A percentile compares a stretch with the other conserved stretches of the same genome.
Evolutionary conservation across 2,888 invertebrate genomes (phyloP).

Genomic region (Drosophila colorata): DNA sequence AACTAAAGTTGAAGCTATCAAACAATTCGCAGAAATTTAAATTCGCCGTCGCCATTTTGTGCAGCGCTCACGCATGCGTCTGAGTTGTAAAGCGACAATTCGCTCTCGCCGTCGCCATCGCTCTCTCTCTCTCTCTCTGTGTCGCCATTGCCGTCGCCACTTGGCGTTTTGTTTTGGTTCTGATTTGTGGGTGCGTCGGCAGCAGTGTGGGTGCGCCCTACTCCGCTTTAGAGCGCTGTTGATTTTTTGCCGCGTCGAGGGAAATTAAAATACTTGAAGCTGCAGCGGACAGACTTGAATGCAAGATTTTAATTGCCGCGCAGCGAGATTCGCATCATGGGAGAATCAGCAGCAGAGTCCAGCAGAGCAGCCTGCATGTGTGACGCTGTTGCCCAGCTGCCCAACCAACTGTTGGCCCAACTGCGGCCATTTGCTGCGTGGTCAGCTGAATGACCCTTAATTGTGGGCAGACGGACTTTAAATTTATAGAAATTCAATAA

Average conservation of each 20-base stretch:
- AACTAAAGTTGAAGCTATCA: constrained; percentile 53
- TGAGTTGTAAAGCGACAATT: not conserved
- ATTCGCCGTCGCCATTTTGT: constrained; percentile 71
- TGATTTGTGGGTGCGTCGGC: constrained; percentile 47
- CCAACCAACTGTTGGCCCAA: constrained; percentile 76
- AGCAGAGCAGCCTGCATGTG: constrained; percentile 27
- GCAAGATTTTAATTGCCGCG: constrained; percentile 77
- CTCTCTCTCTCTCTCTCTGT: not conserved
- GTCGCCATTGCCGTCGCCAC: constrained; percentile 20
- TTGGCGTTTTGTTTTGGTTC: constrained; percentile 74
- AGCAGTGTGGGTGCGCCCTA: constrained; percentile 11
- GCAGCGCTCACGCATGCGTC: constrained; percentile 66
- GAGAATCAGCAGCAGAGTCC: constrained; percentile 6
- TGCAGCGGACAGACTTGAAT: constrained; percentile 57
- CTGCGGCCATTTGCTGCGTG: constrained; percentile 33
- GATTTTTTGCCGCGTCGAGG: constrained; percentile 64
- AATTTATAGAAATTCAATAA: constrained; percentile 4
- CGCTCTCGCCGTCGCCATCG: constrained; percentile 21
- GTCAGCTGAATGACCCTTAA: constrained; percentile 46
- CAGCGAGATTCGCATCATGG: constrained; percentile 39
- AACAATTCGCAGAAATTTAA: constrained; percentile 38
- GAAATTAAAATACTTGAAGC: constrained; percentile 73
- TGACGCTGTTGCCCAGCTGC: constrained; percentile 43
- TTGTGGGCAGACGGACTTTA: constrained; percentile 23
- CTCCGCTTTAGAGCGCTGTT: constrained; percentile 39